A percentile compares a stretch with the other conserved stretches of the same genome.
Evolutionary conservation across 2,797 vertebrate species (phyloP).

Genomic region (Halcyon smyrnensis): DNA sequence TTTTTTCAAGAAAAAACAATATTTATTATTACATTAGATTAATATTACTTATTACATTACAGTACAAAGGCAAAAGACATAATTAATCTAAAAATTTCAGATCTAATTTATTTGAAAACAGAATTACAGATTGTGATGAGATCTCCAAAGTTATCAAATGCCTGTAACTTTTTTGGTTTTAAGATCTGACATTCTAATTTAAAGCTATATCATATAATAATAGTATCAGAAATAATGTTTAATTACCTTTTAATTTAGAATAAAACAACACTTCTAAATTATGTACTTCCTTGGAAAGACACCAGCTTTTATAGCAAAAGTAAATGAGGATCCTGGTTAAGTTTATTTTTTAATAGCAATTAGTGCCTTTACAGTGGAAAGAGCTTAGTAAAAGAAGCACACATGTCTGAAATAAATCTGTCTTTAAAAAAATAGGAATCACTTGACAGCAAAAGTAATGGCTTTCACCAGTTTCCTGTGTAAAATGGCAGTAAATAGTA

Average conservation of each 20-base stretch:
- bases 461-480: not conserved
- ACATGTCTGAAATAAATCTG: not conserved
- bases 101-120: not conserved
- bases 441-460: not conserved
- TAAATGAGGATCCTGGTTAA: not conserved
- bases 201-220: not conserved
- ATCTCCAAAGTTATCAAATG: not conserved
- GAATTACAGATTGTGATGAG: not conserved
- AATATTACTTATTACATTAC: not conserved
- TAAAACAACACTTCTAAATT: not conserved
- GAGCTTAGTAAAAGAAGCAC: not conserved
- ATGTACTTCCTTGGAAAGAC: not conserved
- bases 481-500: not conserved
- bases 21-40: not conserved
- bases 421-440: accelerated
- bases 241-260: not conserved
- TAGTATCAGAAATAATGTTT: not conserved
- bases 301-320: not conserved
- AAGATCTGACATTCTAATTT: not conserved
- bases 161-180: not conserved
- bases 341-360: not conserved
- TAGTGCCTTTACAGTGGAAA: not conserved
- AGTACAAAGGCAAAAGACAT: not conserved
- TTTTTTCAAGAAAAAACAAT: not conserved
- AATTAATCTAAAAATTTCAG: accelerated